A percentile compares a stretch with the other conserved stretches of the same genome.
Conservation (phyloP, 2,888 invertebrate species). For the Diaprepes abbreviatus region DNA sequence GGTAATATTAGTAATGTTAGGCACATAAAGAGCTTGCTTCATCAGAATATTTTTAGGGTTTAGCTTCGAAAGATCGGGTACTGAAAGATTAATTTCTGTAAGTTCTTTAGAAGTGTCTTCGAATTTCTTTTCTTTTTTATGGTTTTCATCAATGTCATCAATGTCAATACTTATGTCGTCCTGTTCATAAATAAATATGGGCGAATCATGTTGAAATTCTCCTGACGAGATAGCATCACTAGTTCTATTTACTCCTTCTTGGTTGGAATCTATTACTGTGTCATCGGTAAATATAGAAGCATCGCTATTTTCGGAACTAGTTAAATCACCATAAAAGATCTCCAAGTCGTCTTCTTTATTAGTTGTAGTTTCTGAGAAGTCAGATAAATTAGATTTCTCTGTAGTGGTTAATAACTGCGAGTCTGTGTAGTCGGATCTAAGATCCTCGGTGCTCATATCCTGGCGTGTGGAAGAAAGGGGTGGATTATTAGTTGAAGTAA, state of each 20-base stretch:
- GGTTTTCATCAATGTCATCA: background rate
- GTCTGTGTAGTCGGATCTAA: background rate
- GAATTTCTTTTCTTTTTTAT: conserved; percentile 46
- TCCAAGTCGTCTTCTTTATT: conserved; percentile 17
- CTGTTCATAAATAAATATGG: conserved; percentile 54
- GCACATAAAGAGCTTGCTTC: conserved; percentile 54
- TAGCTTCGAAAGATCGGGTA: conserved; percentile 8
- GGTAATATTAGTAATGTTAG: conserved; percentile 53
- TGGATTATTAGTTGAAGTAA: conserved; percentile 42
- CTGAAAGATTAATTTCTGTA: conserved; percentile 60
- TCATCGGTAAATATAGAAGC: conserved; percentile 50
- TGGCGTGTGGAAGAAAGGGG: conserved; percentile 6
- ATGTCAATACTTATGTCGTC: conserved; percentile 22
- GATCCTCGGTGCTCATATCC: conserved; percentile 17
- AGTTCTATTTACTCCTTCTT: conserved; percentile 43
- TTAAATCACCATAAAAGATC: conserved; percentile 27
- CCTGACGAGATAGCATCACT: conserved; percentile 58
- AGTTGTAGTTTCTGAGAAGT: background rate
- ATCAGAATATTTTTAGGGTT: conserved; percentile 54
- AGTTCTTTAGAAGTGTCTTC: conserved; percentile 59
- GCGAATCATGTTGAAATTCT: conserved; percentile 67
- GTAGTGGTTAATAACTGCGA: background rate
- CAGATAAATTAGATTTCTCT: background rate
- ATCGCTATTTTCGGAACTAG: conserved; percentile 22
- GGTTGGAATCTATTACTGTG: conserved; percentile 29